These are phyloP conservation scores for Morone saxatilis DNA, from an alignment of 2,113 vertebrate genomes.

Conservation along the genomic window DNA sequence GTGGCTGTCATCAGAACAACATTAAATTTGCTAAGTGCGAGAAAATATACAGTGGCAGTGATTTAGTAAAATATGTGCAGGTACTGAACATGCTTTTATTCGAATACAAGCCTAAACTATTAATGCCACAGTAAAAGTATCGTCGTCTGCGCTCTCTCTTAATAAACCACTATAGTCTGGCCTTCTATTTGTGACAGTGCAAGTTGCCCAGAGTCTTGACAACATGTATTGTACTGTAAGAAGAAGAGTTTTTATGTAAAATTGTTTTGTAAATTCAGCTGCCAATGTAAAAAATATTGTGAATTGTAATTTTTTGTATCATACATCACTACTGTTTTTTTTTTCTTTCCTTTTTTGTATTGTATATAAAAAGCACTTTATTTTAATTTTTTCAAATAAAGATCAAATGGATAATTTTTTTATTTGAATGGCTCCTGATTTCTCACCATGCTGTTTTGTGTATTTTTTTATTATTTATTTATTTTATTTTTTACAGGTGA, in stretches of 20 bases:
- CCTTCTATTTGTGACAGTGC: conserved; percentile 68
- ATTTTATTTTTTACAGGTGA: background rate
- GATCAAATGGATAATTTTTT: conserved; percentile 74
- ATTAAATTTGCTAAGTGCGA: conserved; percentile 52
- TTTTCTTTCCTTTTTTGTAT: conserved; percentile 77
- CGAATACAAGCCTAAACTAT: conserved; percentile 59
- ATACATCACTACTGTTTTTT: conserved; percentile 83
- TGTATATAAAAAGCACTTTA: conserved; percentile 89
- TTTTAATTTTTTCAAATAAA: conserved; percentile 87
- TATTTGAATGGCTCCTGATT: conserved; percentile 40
- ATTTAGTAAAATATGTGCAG: conserved; percentile 60
- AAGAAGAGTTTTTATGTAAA: conserved; percentile 71
- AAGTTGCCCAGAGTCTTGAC: conserved; percentile 69
- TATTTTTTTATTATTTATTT: no score
- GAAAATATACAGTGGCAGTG: conserved; percentile 52
- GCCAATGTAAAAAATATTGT: conserved; percentile 85
- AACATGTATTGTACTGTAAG: conserved; percentile 80
- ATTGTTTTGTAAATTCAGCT: conserved; percentile 85
- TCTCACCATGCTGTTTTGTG: background rate
- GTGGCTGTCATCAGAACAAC: conserved; percentile 62
- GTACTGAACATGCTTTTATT: conserved; percentile 57
- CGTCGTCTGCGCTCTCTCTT: conserved; percentile 49
- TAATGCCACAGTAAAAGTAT: conserved; percentile 68
- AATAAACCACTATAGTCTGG: conserved; percentile 73
- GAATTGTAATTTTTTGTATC: conserved; percentile 85